phyloP scores from a whole-genome alignment of 2,797 vertebrate species.

The Catamblyrhynchus diadema region DNA sequence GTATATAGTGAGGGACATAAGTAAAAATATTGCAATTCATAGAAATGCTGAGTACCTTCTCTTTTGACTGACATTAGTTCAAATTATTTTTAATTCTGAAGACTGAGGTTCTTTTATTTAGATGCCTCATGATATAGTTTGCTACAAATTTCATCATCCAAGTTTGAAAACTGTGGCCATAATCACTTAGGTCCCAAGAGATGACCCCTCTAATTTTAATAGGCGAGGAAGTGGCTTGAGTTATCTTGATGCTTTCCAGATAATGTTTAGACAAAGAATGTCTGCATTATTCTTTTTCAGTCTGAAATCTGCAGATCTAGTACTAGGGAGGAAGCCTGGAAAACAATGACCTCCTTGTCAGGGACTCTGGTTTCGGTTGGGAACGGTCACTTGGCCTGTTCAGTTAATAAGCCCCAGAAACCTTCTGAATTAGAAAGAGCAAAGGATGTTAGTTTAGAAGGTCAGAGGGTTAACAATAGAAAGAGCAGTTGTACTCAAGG shows the following conservation, averaged over 20 bases:
- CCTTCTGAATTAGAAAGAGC: conserved; percentile 53
- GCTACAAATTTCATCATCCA: not conserved
- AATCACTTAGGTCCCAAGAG: not conserved
- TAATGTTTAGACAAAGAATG: conserved; percentile 65
- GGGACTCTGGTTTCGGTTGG: conserved; percentile 49
- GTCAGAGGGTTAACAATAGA: conserved; percentile 62
- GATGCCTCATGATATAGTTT: not conserved
- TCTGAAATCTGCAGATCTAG: conserved; percentile 40
- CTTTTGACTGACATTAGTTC: not conserved
- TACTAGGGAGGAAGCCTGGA: conserved; percentile 33
- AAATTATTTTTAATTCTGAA: not conserved
- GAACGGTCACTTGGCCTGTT: conserved; percentile 47
- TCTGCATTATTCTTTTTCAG: conserved; percentile 53
- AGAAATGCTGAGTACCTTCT: not conserved
- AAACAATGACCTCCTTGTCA: conserved; percentile 63
- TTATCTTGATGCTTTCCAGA: conserved; percentile 67
- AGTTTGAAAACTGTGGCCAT: not conserved
- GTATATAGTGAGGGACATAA: not conserved
- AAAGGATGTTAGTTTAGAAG: conserved; percentile 66
- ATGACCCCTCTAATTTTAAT: conserved; percentile 23
- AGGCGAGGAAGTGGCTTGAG: conserved; percentile 21
- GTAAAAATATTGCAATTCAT: not conserved
- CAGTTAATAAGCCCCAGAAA: conserved; percentile 66
- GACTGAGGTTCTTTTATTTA: not conserved
- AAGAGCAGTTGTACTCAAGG: conserved; percentile 24